Evolutionary conservation across 1,140 invertebrate species (phyloP), one percentile per base, ranked within the genome.

Genomic region (Drosophila burlai): DNA sequence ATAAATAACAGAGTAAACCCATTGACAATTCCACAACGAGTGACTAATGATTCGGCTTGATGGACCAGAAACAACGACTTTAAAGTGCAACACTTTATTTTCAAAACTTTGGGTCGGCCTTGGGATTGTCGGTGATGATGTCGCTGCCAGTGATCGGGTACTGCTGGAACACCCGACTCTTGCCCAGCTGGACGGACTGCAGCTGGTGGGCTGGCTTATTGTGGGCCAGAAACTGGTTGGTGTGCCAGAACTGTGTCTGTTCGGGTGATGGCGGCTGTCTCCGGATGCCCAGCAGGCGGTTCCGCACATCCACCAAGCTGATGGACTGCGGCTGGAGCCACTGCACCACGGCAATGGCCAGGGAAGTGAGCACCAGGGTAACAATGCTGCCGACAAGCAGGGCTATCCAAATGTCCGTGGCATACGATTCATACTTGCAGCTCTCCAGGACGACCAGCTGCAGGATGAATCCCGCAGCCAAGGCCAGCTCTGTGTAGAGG

Each of bases 171-270:
- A 90, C 49, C n/a, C 91, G 76, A 16, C 71, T 74, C 49, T 64
- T 82, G 50, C 45, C 87, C 72, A 92, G 52, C 15, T 79, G 77
- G 2, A 92, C 80, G 26, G 75, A 59, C 36, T 78, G 81, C 40
- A 91, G 47, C 46, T 91, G 87, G 16, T 82, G 64, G n/a, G 91
- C 67, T n/a, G 78, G 80, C 34, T 89, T 83, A 43, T 91, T 67
- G 65, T 92, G 91, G 40, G 83, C 89, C 21, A 92, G 55, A 36
- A 91, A 92, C 42, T 90, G 85, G 58, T 92, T 92, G 11, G 91
- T 81, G 50, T 89, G 80, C 84, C 82, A 92, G 49, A 92, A 80
- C 13, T 91, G 82, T 8, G 80, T 86, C 47, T 90, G 85, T 9
- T 74, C 76, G 15, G 62, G 58, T 0, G 79, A 45, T 9, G 55